Conservation (phyloP, 2,113 vertebrate species). For the Heterotis niloticus region DNA sequence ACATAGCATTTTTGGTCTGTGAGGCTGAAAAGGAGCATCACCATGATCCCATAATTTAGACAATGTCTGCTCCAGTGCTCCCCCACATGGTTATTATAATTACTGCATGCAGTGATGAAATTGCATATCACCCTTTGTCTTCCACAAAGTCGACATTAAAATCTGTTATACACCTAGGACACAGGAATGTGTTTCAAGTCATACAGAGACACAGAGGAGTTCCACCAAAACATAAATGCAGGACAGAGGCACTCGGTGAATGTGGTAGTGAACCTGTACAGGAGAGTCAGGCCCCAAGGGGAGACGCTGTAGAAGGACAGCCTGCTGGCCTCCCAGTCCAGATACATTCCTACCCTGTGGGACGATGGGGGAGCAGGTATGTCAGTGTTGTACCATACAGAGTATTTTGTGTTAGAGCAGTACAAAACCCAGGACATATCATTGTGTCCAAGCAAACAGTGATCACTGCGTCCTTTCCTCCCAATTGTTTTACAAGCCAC, state of each 20-base stretch:
- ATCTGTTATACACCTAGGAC: too few relatives aligned
- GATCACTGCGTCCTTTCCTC: background rate
- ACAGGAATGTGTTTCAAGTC: too few relatives aligned
- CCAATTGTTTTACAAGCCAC: background rate
- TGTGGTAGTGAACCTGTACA: conserved; percentile 46
- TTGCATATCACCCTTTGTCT: too few relatives aligned
- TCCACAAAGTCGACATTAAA: too few relatives aligned
- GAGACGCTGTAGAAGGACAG: conserved; percentile 49
- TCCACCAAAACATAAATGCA: conserved; percentile 28
- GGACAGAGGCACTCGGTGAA: conserved; percentile 49
- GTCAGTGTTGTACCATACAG: conserved; percentile 46
- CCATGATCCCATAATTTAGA: too few relatives aligned
- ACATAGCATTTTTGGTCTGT: too few relatives aligned
- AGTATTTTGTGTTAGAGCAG: conserved; percentile 51
- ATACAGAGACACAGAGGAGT: background rate
- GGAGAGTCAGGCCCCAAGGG: conserved; percentile 36
- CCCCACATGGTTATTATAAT: too few relatives aligned
- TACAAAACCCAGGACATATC: background rate
- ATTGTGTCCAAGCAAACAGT: background rate
- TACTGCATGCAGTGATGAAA: too few relatives aligned
- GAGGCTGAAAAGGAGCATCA: too few relatives aligned
- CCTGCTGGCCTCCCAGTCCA: conserved; percentile 38
- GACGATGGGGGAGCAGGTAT: conserved; percentile 35
- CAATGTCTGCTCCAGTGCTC: too few relatives aligned
- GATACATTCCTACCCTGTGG: conserved; percentile 50